phyloP scores from a whole-genome alignment of 1,140 invertebrate genomes.

The Caenorhabditis inopinata region DNA sequence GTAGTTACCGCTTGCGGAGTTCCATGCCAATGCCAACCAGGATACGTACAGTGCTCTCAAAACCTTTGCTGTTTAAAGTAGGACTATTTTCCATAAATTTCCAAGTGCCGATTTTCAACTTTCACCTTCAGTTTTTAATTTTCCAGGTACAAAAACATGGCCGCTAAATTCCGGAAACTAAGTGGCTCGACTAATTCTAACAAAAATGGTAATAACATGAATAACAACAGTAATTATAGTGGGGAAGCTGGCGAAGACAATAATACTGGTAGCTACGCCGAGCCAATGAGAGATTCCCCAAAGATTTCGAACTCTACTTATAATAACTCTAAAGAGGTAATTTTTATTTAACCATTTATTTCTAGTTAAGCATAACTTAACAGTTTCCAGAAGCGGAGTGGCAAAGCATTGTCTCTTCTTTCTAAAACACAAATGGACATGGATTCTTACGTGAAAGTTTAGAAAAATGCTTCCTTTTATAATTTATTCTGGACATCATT shows the following conservation, averaged over 20 bases:
- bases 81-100: background rate
- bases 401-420: background rate
- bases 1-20: slow-evolving; percentile 24
- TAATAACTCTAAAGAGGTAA: background rate
- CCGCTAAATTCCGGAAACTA: slow-evolving; percentile 31
- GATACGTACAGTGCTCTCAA: slow-evolving; percentile 43
- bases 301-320: background rate
- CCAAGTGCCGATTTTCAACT: background rate
- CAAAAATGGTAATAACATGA: background rate
- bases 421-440: background rate
- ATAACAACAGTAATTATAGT: background rate
- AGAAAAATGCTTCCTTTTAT: background rate
- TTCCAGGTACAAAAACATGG: slow-evolving; percentile 46
- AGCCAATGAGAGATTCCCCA: slow-evolving; percentile 23
- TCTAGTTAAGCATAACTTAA: too few relatives aligned
- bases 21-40: slow-evolving; percentile 42
- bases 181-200: background rate
- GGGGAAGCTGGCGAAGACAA: background rate
- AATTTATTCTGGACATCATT: background rate
- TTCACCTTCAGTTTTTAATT: too few relatives aligned
- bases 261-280: slow-evolving; percentile 1
- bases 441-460: background rate
- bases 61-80: slow-evolving; percentile 38
- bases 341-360: too few relatives aligned
- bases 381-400: background rate